Evolutionary conservation across 1,140 invertebrate species (phyloP).

Genomic region (Lutraria rhynchaena): DNA sequence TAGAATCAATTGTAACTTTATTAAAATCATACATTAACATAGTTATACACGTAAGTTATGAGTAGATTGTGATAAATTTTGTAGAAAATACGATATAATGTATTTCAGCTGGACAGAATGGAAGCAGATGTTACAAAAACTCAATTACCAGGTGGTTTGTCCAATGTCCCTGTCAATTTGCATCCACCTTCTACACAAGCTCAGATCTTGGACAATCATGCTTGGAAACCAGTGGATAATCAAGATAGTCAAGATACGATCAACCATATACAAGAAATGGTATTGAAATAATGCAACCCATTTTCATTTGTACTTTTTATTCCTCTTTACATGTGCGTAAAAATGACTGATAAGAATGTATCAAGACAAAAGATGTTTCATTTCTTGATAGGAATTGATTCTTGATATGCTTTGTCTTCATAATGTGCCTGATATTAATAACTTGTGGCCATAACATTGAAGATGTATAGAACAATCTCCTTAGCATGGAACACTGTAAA

Average conservation of each 20-base stretch:
- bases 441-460: no score
- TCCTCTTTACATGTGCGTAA: not conserved
- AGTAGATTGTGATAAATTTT: no score
- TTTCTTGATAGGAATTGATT: not conserved
- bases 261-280: slow-evolving; percentile 30
- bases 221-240: slow-evolving; percentile 12
- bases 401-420: not conserved
- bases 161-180: not conserved
- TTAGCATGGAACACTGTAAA: no score
- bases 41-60: no score
- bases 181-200: slow-evolving; percentile 7
- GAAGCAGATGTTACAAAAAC: slow-evolving; percentile 22
- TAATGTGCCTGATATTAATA: not conserved
- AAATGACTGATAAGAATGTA: not conserved
- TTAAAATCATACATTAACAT: no score
- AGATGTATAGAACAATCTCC: no score
- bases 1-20: no score
- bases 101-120: not conserved
- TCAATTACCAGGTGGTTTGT: not conserved
- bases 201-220: not conserved
- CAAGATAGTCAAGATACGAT: not conserved
- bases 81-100: no score
- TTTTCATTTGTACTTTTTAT: not conserved
- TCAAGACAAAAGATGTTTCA: not conserved
- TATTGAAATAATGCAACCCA: not conserved